phyloP scores from a whole-genome alignment of 2,888 invertebrate genomes.

The Drosophila pseudotalamancana region DNA sequence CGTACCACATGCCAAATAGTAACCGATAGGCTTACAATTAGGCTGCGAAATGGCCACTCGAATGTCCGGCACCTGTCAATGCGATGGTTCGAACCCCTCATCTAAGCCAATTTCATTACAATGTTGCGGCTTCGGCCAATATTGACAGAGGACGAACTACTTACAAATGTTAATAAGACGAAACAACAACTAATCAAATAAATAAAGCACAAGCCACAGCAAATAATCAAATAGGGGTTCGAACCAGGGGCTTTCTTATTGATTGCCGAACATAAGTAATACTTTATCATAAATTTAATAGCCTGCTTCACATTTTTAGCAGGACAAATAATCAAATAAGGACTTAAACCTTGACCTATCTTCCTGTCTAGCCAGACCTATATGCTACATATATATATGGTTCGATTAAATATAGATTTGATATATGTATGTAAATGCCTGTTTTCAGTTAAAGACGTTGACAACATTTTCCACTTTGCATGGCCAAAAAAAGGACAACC shows the following conservation, averaged over 20 bases:
- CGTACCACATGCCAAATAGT: conserved; percentile 28
- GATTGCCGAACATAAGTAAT: too few species aligned
- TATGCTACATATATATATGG: neutral
- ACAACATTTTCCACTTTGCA: conserved; percentile 66
- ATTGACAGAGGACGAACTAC: conserved; percentile 48
- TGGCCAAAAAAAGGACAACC: conserved; percentile 23
- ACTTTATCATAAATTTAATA: too few species aligned
- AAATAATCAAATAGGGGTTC: conserved; percentile 13
- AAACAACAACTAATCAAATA: neutral
- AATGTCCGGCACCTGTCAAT: conserved; percentile 29
- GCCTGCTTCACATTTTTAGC: too few species aligned
- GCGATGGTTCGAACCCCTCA: neutral
- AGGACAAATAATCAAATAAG: too few species aligned
- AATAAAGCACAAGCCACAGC: conserved; percentile 14
- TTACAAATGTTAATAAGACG: conserved; percentile 57
- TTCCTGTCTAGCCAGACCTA: too few species aligned
- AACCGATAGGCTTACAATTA: conserved; percentile 48
- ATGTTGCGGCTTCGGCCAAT: conserved; percentile 44
- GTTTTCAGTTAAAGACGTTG: conserved; percentile 46
- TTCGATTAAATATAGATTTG: neutral
- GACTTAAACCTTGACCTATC: too few species aligned
- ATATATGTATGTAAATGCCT: neutral
- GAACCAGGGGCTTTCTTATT: too few species aligned
- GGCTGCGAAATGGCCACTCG: conserved; percentile 30
- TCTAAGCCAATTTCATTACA: conserved; percentile 29